Conservation (phyloP, 2,888 invertebrate species). For the Rhagophthalmus giganteus region DNA sequence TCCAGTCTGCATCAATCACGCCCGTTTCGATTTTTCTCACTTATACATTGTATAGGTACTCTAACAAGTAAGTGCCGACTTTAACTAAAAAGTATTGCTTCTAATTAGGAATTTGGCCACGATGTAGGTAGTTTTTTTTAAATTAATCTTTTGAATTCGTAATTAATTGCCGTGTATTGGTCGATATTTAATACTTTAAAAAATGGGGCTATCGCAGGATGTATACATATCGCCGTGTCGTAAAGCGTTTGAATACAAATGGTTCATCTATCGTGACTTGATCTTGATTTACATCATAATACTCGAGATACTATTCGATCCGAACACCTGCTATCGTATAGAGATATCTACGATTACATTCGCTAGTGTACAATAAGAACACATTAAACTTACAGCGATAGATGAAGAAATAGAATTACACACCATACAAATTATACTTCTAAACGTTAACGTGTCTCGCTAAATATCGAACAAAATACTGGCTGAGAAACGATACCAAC, state of each 20-base stretch:
- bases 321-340: conserved; percentile 32
- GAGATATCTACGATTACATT: conserved; percentile 23
- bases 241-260: conserved; percentile 28
- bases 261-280: conserved; percentile 28
- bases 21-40: conserved; percentile 9
- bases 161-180: not conserved
- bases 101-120: too few relatives aligned
- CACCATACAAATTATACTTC: too few relatives aligned
- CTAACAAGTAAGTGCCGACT: not conserved
- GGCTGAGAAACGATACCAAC: too few relatives aligned
- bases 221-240: conserved; percentile 15
- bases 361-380: conserved; percentile 23
- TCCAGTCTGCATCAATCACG: conserved; percentile 15
- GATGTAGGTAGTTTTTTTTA: too few relatives aligned
- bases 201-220: conserved; percentile 14
- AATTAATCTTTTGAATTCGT: too few relatives aligned
- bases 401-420: too few relatives aligned
- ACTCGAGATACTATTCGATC: conserved; percentile 27
- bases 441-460: too few relatives aligned
- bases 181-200: conserved; percentile 9
- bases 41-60: conserved; percentile 21
- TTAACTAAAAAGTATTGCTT: conserved; percentile 3
- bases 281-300: conserved; percentile 36
- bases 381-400: too few relatives aligned
- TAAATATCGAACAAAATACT: too few relatives aligned